These are phyloP conservation scores for Oreochromis aureus DNA, from an alignment of 2,113 vertebrate species.

Conservation along the genomic window DNA sequence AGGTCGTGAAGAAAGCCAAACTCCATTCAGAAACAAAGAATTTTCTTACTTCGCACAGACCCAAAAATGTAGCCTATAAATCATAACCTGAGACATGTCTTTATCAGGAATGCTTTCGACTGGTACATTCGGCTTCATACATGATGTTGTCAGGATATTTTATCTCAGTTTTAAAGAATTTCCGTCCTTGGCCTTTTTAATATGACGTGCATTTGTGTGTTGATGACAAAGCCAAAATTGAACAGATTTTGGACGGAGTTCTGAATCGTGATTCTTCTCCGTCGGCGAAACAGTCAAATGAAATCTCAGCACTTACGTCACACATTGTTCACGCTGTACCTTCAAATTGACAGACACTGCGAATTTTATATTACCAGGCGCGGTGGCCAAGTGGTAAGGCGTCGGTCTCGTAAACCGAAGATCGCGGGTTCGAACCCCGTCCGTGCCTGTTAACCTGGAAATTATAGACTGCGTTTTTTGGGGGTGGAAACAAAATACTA, in stretches of 20 bases:
- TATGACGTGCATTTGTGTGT: neutral
- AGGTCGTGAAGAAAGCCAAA: neutral
- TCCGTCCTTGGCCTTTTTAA: neutral
- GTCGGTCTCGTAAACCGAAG: constrained; percentile 91
- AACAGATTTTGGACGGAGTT: neutral
- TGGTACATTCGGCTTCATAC: neutral
- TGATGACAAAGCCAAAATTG: rapidly evolving
- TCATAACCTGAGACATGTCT: rapidly evolving
- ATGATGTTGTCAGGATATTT: neutral
- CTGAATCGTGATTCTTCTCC: rapidly evolving
- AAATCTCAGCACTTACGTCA: neutral
- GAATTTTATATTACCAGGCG: constrained; percentile 62
- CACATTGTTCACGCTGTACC: neutral
- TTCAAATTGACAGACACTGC: neutral
- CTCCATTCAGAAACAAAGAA: neutral
- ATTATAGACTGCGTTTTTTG: neutral
- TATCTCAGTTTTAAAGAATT: neutral
- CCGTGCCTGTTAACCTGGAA: constrained; percentile 60
- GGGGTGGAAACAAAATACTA: rapidly evolving
- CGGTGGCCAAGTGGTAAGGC: constrained; percentile 94
- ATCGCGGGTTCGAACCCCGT: constrained; percentile 90
- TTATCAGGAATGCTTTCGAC: rapidly evolving
- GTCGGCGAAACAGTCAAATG: rapidly evolving
- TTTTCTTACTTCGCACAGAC: neutral
- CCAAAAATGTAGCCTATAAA: rapidly evolving